phyloP scores from a whole-genome alignment of 2,797 vertebrate species.

The Phoxinus dragarum region DNA sequence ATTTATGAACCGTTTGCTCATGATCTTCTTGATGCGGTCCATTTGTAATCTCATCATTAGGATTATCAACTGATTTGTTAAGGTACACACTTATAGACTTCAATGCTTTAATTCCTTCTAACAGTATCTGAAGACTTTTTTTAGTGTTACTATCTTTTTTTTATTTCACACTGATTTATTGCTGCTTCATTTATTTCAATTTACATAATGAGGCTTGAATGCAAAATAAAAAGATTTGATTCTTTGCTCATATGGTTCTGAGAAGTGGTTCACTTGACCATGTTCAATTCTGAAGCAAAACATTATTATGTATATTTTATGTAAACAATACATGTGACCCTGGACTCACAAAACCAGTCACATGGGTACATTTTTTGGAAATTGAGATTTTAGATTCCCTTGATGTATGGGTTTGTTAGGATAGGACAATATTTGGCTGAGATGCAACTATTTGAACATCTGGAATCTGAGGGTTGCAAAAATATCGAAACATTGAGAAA shows the following conservation, averaged over 20 bases:
- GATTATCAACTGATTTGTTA: conserved; percentile 36
- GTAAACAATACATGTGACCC: background rate
- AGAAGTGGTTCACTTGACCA: background rate
- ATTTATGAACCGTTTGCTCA: conserved; percentile 32
- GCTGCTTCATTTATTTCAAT: conserved; percentile 17
- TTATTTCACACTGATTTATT: conserved; percentile 3
- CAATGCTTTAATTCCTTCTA: background rate
- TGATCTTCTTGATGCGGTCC: conserved; percentile 2
- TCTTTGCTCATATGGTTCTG: background rate
- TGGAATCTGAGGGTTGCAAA: no score
- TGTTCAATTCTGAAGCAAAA: conserved; percentile 5
- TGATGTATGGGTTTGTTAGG: no score
- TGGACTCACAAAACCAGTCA: no score
- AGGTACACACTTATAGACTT: conserved; percentile 17
- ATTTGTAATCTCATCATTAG: conserved; percentile 25
- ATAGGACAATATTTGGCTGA: no score
- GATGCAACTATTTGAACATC: no score
- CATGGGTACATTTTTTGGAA: no score
- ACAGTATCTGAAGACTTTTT: conserved; percentile 11
- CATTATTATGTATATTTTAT: conserved; percentile 9
- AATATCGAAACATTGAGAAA: no score
- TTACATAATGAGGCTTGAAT: conserved; percentile 7
- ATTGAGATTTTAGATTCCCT: no score
- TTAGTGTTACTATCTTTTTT: background rate
- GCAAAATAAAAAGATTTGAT: background rate